These are phyloP conservation scores for Crotalus tigris DNA, from an alignment of 2,113 vertebrate species.

Conservation along the genomic window DNA sequence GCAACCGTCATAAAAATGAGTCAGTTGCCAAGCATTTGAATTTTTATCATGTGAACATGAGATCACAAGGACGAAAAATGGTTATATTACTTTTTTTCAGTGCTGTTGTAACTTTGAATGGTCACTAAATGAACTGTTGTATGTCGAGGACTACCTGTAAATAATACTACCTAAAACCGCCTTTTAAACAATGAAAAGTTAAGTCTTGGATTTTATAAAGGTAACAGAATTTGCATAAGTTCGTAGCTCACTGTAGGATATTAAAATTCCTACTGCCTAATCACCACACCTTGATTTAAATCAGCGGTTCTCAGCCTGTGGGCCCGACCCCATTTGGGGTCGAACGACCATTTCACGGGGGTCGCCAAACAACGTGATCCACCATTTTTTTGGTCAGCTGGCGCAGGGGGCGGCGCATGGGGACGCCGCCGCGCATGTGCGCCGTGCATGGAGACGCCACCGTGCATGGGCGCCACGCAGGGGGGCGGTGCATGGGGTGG, in stretches of 20 bases:
- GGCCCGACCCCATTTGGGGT: no score
- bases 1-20: neutral
- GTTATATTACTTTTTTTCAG: neutral
- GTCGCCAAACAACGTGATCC: no score
- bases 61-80: neutral
- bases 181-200: slow-evolving; percentile 1
- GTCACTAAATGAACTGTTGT: neutral
- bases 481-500: no score
- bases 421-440: no score
- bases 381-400: no score
- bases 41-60: neutral
- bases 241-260: neutral
- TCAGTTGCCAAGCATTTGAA: neutral
- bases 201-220: slow-evolving; percentile 16
- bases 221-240: slow-evolving; percentile 16
- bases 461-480: no score
- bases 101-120: neutral
- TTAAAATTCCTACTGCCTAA: slow-evolving; percentile 3
- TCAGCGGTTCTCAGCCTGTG: neutral
- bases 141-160: neutral
- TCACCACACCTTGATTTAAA: slow-evolving; percentile 18
- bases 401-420: no score
- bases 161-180: neutral
- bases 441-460: no score
- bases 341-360: no score